Percentiles rank a stretch among this genome's conserved stretches.
These are phyloP conservation scores for Tachysurus fulvidraco DNA, from an alignment of 2,113 vertebrate genomes.

Conservation along the genomic window DNA sequence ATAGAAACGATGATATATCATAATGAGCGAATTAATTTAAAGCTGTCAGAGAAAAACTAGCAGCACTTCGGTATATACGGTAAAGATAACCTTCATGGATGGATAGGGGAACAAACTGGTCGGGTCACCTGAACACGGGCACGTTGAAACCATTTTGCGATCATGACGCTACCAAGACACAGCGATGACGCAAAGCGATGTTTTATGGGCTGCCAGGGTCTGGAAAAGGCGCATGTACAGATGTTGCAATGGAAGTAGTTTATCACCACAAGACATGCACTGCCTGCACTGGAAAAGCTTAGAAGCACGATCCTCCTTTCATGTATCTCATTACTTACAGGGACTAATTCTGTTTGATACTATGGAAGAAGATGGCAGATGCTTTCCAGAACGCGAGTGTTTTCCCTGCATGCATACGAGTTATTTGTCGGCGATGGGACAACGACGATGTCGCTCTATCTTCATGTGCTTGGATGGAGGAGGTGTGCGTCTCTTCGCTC, in stretches of 20 bases:
- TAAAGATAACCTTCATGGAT: background rate
- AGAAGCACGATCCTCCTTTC: constrained; percentile 38
- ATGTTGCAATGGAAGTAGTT: constrained; percentile 45
- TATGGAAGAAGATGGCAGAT: constrained; percentile 30
- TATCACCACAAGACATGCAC: constrained; percentile 41
- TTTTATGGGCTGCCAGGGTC: constrained; percentile 40
- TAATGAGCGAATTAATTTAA: background rate
- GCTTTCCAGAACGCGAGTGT: constrained; percentile 30
- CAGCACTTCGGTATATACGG: background rate
- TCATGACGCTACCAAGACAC: constrained; percentile 27
- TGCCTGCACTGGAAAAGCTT: constrained; percentile 39
- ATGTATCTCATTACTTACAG: constrained; percentile 36
- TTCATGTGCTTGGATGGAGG: background rate
- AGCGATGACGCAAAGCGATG: constrained; percentile 32
- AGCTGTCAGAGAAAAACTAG: background rate
- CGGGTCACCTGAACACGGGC: constrained; percentile 2
- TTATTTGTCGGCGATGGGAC: background rate
- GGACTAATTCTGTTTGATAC: constrained; percentile 46
- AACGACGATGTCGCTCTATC: constrained; percentile 15
- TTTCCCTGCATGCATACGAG: constrained; percentile 13
- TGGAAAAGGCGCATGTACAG: constrained; percentile 41
- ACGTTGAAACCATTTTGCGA: constrained; percentile 36
- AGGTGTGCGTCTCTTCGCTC: constrained; percentile 3
- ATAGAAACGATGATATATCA: background rate
- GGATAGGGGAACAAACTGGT: too few species aligned